phyloP scores from a whole-genome alignment of 2,113 vertebrate species.

The Microtus montanus region DNA sequence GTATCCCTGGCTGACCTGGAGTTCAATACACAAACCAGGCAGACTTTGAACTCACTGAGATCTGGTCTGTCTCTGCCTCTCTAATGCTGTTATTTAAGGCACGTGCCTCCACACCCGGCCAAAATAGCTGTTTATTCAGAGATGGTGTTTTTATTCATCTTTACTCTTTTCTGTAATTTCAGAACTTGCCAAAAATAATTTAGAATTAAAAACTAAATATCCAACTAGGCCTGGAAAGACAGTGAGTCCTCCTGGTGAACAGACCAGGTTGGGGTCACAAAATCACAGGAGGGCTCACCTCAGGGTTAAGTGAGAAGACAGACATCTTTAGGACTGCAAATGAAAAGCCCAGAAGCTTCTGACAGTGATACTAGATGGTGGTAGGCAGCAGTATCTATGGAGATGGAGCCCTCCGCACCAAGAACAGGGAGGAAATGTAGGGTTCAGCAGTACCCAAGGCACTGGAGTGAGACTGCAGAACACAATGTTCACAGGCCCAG shows the following conservation, averaged over 20 bases:
- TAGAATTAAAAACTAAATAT: not conserved
- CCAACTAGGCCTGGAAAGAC: not conserved
- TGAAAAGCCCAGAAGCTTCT: not conserved
- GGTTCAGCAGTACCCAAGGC: not conserved
- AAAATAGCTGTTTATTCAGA: not conserved
- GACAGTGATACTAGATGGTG: not conserved
- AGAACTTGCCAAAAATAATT: not conserved
- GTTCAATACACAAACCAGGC: not conserved
- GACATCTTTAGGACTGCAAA: not conserved
- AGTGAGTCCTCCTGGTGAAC: not conserved
- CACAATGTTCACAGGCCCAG: not conserved
- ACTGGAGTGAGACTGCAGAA: too few species aligned
- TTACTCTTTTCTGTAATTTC: not conserved
- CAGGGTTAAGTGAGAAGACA: not conserved
- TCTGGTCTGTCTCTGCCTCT: not conserved
- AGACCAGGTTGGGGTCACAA: not conserved
- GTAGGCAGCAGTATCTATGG: not conserved
- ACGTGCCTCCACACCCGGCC: not conserved
- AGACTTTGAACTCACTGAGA: not conserved
- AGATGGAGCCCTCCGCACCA: too few species aligned
- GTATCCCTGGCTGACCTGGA: not conserved
- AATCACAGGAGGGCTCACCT: not conserved
- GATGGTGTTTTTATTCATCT: not conserved
- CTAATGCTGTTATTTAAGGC: not conserved
- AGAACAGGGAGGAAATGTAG: not conserved